Base-by-base conservation (phyloP, 2,888 invertebrate genomes). In the Chaitophorus viminalis region DNA sequence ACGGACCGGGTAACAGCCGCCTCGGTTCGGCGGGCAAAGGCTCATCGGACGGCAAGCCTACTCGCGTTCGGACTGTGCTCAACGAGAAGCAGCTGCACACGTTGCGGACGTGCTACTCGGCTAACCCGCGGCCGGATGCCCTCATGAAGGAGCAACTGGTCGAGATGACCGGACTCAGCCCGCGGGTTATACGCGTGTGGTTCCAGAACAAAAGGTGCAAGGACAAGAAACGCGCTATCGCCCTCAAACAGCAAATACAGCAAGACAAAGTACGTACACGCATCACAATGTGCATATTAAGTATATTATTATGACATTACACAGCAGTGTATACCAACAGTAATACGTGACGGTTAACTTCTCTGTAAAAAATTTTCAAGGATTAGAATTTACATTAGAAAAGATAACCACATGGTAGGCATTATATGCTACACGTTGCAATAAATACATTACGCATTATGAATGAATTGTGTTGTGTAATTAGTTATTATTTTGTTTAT, bases 101-200 rank as follows among this genome's bases (percentile, higher is more conserved):
- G 14, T 93, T 99, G 90, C 94, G 99, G 93, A 98, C 98, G 89
- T 99, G 99, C 92, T 99, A 99, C 93, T 96, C 96, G 89, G 98
- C 98, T 88, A 99, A 99, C 93, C 98, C 99, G 88, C 94, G 99
- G 83, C 99, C 99, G 70, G 99, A 99, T 92, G 99, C 99, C 72
- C 94, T 99, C 89, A 98, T 99, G 97, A 99, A 99, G 93, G 99
- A 99, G 92, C 99, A 99, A 92, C 94, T 99, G 89, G 99, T 99
- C 74, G 99, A 99, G 93, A 98, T 99, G 99, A 99, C 99, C 29
- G 95, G 97, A 0, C 94, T 99, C 83, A 98, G 97, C 91, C 99
- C 99, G 33, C 93, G 99, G 29, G 99, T 99, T 90, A 99, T 99
- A 91, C 94, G 99, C 91, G 99, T 99, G 89, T 99, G 99, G 99